Base-by-base conservation (phyloP, 2,113 vertebrate species). In the Aleadryas rufinucha region DNA sequence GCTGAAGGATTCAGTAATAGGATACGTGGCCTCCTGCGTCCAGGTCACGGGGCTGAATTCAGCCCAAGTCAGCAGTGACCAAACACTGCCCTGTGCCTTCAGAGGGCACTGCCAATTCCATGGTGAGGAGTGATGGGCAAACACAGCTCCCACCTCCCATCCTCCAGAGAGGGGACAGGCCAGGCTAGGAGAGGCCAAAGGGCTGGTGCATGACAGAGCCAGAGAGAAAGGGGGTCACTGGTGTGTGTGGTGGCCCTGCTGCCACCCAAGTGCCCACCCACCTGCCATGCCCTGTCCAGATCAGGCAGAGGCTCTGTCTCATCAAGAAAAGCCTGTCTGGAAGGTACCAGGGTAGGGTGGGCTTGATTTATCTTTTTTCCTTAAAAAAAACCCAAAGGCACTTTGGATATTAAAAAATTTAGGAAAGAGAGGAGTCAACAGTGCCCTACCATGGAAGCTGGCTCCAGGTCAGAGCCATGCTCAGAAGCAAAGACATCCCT, bases 61-160 rank as follows among this genome's bases (percentile, higher is more conserved):
- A 60, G 85, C 77, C 70, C 78, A 3, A 24, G 90, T 15, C 66
- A 81, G 72, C 81, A 57, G 84, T 15, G 93, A 60, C 61, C 47
- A 30, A 45, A 53, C 41, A 19, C 66, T 2, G 23, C 49, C 44
- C 64, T 15, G 54, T 22, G 59, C 8, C 1, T 42, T 30, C 2
- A 11, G 2, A n/a, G 44, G 31, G 17, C n/a, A 13, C 61, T 66
- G 83, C 87, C 78, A 53, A 26, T 3, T 6, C 66, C 24, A 4
- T 1, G 5, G 11, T 13, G 17, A 12, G 2, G 8, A 53, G 18
- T 0, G 0, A n/a, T 1, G 27, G 63, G 65, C 69, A 75, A 61
- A 12, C 19, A 30, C 35, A 28, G 31, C 0, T 52, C 63, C 70
- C 17, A 2, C 61, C 50, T 64, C 28, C 47, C 33, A 28, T 20